Base-by-base conservation (phyloP, 2,113 vertebrate genomes). In the Aphelocoma coerulescens region DNA sequence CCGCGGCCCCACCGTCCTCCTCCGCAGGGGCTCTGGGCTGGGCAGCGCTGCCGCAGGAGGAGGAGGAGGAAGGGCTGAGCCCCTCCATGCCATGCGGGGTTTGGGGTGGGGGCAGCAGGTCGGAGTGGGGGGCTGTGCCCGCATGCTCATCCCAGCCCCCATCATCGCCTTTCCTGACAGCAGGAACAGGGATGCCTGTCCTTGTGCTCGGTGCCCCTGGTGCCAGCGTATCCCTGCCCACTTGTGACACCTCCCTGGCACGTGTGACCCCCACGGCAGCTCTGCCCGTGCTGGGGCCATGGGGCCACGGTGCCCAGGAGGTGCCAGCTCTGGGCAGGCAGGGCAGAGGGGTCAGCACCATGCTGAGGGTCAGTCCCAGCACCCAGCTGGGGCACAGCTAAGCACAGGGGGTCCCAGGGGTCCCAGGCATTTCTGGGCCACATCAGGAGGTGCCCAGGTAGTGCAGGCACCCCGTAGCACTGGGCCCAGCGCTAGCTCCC, bases 141-240 rank as follows among this genome's bases (percentile, higher is more conserved):
- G 1, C 49, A 0, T 6, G 68, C 35, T 66, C 8, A 0, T 32
- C 41, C 89, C 7, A 0, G 22, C 6, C 1, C 30, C 44, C 19
- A 3, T 8, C 5, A 1, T 10, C 3, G 0, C 52, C 74, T 28
- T 19, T 48, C 23, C 69, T 11, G 8, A 5, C 0, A 3, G 48
- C 54, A 18, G 68, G 44, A n/a, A 1, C 32, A 3, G 74, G n/a
- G n/a, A 23, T 30, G 12, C 32, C 0, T 1, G 7, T 37, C 57
- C 83, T 22, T 1, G 24, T 51, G 54, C 55, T 33, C 2, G 4
- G 61, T 33, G 67, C 20, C 55, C 6, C 4, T 6, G 46, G 32
- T 72, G 48, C 58, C 49, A 11, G 27, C 32, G 4, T 10, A 5
- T 11, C 52, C 62, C 72, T 35, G 44, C 9, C 35, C 35, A 2